These are phyloP conservation scores for Miniopterus natalensis DNA, from an alignment of 2,113 vertebrate genomes.

Conservation along the genomic window DNA sequence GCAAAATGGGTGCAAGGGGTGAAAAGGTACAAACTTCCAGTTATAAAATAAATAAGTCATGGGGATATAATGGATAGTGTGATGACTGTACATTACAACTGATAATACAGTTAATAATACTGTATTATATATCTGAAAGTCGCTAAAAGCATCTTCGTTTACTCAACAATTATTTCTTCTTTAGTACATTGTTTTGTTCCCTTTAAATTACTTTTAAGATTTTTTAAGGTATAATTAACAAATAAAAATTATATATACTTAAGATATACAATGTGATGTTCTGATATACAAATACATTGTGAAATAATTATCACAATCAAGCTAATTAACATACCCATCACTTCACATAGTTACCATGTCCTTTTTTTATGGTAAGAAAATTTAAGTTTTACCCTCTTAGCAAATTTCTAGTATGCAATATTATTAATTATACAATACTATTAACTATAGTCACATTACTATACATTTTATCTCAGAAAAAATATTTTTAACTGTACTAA, in stretches of 20 bases:
- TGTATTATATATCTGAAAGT: not conserved
- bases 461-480: not conserved
- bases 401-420: not conserved
- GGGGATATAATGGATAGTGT: not conserved
- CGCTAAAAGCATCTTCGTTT: not conserved
- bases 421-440: not conserved
- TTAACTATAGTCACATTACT: not conserved
- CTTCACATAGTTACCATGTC: not conserved
- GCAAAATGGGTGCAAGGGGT: not conserved
- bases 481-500: not conserved
- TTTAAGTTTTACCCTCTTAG: not conserved
- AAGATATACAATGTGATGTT: not conserved
- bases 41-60: not conserved
- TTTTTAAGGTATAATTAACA: not conserved
- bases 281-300: too few species aligned
- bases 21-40: not conserved
- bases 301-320: not conserved
- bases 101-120: not conserved
- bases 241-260: not conserved
- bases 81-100: not conserved
- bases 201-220: not conserved
- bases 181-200: not conserved
- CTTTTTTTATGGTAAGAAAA: not conserved
- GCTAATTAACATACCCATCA: not conserved
- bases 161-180: not conserved